Percentiles rank a stretch among this genome's conserved stretches.
These are phyloP conservation scores for Reticulitermes speratus DNA, from an alignment of 1,140 invertebrate genomes.

Conservation along the genomic window DNA sequence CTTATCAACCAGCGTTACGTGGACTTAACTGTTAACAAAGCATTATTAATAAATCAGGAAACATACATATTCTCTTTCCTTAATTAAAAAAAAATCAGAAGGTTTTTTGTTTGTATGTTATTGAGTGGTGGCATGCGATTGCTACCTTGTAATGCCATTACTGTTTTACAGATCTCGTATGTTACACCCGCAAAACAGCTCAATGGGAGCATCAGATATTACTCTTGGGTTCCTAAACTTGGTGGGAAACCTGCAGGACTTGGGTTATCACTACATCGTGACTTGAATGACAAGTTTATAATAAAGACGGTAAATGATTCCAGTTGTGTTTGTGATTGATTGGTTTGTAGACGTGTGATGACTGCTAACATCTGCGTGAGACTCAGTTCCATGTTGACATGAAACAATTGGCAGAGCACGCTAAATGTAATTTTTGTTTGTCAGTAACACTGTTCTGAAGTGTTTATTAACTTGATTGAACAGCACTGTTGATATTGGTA, in stretches of 20 bases:
- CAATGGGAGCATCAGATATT: conserved; percentile 26
- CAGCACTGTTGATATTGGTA: conserved; percentile 1
- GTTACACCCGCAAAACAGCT: conserved; percentile 21
- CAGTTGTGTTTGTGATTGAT: conserved; percentile 8
- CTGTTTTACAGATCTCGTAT: conserved; percentile 44
- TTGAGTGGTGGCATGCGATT: neutral
- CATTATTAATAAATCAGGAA: too few relatives aligned
- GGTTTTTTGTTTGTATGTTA: neutral
- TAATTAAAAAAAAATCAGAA: neutral
- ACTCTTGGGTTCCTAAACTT: conserved; percentile 36
- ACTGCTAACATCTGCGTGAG: conserved; percentile 5
- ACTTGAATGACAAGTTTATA: conserved; percentile 53
- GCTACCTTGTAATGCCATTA: neutral
- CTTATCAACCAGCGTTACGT: too few relatives aligned
- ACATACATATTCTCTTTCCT: too few relatives aligned
- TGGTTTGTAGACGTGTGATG: neutral
- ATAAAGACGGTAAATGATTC: conserved; percentile 51
- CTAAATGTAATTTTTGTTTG: neutral
- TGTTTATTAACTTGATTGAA: neutral
- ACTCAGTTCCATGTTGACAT: neutral
- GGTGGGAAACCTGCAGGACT: conserved; percentile 21
- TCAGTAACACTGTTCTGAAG: neutral
- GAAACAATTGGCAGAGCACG: neutral
- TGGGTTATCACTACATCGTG: conserved; percentile 40
- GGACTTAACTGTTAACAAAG: too few relatives aligned